Percentiles rank a stretch among this genome's conserved stretches.
These are phyloP conservation scores for Folsomia candida DNA, from an alignment of 2,888 invertebrate species.

Conservation along the genomic window DNA sequence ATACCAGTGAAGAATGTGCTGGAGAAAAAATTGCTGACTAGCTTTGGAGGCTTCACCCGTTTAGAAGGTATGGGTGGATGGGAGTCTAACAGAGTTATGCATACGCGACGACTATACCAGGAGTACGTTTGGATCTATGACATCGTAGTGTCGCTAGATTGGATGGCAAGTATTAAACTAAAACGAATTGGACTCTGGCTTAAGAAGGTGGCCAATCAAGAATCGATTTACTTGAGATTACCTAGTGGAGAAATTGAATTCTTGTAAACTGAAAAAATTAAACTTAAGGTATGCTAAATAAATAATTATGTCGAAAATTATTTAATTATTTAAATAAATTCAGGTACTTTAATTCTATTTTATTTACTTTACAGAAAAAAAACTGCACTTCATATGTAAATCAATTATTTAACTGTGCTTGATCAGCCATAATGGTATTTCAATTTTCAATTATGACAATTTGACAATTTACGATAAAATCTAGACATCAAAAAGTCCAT, in stretches of 20 bases:
- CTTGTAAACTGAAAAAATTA: too few species aligned
- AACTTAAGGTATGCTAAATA: too few species aligned
- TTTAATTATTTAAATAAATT: too few species aligned
- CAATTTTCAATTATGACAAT: too few species aligned
- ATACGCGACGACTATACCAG: background rate
- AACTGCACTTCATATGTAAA: too few species aligned
- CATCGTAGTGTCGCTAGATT: background rate
- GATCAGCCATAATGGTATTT: too few species aligned
- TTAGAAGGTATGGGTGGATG: constrained; percentile 14
- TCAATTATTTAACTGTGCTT: too few species aligned
- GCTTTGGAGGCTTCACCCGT: constrained; percentile 10
- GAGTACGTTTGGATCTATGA: constrained; percentile 12
- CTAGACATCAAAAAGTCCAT: too few species aligned
- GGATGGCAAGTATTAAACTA: background rate
- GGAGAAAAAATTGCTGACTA: background rate
- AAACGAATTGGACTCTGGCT: constrained; percentile 3
- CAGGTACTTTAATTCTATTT: too few species aligned
- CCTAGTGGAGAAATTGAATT: constrained; percentile 11
- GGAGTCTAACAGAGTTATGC: background rate
- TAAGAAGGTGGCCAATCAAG: constrained; percentile 1
- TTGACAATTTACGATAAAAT: too few species aligned
- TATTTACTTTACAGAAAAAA: too few species aligned
- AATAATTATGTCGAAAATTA: too few species aligned
- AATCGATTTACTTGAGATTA: constrained; percentile 10
- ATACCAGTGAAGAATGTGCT: background rate